These are phyloP conservation scores for Parasteatoda tepidariorum DNA, from an alignment of 1,140 invertebrate genomes.

Conservation along the genomic window DNA sequence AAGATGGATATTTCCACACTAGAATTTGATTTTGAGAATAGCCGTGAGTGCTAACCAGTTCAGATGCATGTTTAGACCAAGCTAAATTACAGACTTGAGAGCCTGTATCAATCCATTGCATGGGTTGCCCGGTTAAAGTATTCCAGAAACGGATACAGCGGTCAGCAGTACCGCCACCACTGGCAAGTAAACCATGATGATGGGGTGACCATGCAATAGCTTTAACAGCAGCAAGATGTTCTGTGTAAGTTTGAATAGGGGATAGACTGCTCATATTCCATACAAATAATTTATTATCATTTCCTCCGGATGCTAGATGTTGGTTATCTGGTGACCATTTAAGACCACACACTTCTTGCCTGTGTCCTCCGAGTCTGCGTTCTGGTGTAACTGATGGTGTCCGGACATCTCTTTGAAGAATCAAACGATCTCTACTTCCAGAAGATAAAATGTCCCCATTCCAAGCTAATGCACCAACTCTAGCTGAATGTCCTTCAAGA, in stretches of 20 bases:
- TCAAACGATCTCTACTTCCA: conserved; percentile 93
- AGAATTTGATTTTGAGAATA: conserved; percentile 99
- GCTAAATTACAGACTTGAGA: conserved; percentile 98
- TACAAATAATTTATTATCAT: conserved; percentile 98
- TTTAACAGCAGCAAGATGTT: conserved; percentile 98
- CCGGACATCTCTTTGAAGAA: conserved; percentile 94
- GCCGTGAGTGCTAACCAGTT: conserved; percentile 95
- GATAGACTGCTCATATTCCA: conserved; percentile 93
- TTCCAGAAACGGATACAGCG: conserved; percentile 99
- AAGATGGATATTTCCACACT: conserved; percentile 99
- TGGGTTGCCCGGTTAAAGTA: conserved; percentile 97
- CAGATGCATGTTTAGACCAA: conserved; percentile 99
- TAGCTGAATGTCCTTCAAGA: conserved; percentile 90
- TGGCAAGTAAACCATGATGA: conserved; percentile 96
- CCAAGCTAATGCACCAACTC: conserved; percentile 93
- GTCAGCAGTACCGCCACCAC: conserved; percentile 98
- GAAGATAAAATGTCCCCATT: conserved; percentile 97
- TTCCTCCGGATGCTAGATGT: conserved; percentile 97
- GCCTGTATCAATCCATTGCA: conserved; percentile 99
- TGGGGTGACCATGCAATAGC: conserved; percentile 99
- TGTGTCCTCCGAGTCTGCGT: conserved; percentile 86
- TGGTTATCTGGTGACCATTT: conserved; percentile 99
- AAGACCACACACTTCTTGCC: conserved; percentile 98
- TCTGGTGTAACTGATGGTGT: conserved; percentile 83
- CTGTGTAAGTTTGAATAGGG: conserved; percentile 95